Evolutionary conservation across 2,888 invertebrate genomes (phyloP).

Genomic region (Aethes cnicana): DNA sequence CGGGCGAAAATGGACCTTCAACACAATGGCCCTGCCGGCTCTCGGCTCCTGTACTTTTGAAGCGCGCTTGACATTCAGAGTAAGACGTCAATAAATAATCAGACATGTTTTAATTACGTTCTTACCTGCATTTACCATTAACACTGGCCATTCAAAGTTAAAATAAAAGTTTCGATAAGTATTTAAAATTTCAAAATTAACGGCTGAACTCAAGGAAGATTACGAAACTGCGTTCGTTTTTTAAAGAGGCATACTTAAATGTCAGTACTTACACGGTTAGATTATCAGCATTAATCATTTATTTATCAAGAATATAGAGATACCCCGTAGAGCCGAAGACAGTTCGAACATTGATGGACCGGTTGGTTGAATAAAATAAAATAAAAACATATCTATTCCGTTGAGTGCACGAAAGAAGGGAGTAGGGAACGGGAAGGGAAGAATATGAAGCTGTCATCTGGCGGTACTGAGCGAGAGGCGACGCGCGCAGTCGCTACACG

Average conservation of each 20-base stretch:
- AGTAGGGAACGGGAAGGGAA: conserved; percentile 56
- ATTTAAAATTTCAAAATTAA: conserved; percentile 3
- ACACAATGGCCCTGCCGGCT: conserved; percentile 1
- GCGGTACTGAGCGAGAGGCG: conserved; percentile 40
- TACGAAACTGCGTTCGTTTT: not conserved
- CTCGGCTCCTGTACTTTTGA: conserved; percentile 10
- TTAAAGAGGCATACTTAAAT: conserved; percentile 10
- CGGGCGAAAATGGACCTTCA: conserved; percentile 14
- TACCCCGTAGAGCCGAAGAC: conserved; percentile 50
- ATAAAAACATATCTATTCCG: conserved; percentile 70
- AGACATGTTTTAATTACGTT: conserved; percentile 22
- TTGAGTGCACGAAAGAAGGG: conserved; percentile 39
- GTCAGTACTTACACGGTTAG: conserved; percentile 24
- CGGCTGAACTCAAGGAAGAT: conserved; percentile 6
- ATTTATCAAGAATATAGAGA: conserved; percentile 48
- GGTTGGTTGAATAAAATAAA: conserved; percentile 61
- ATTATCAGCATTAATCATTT: conserved; percentile 40
- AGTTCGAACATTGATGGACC: conserved; percentile 48
- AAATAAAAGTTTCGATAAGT: conserved; percentile 6
- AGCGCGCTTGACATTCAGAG: conserved; percentile 17
- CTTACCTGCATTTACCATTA: conserved; percentile 4
- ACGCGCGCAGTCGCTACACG: conserved; percentile 17
- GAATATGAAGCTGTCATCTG: conserved; percentile 70
- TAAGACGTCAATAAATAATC: conserved; percentile 25
- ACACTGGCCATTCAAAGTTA: not conserved